Conservation (phyloP, 1,140 invertebrate genomes). For the Dendrolimus kikuchii region DNA sequence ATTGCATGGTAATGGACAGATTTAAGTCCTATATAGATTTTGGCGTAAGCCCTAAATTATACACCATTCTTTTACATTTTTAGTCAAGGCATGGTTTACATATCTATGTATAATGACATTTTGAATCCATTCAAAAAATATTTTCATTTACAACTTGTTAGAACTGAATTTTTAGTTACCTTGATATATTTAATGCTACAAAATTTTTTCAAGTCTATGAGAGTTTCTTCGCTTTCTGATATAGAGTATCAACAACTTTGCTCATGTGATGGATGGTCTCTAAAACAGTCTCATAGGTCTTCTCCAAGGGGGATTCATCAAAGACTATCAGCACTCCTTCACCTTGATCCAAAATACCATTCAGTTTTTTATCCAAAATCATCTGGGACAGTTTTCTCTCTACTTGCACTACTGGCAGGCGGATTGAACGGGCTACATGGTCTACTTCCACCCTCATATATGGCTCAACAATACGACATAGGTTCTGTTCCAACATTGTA, state of each 20-base stretch:
- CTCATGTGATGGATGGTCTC: slow-evolving; percentile 99
- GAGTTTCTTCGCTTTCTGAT: slow-evolving; percentile 98
- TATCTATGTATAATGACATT: slow-evolving; percentile 29
- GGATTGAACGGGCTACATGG: slow-evolving; percentile 78
- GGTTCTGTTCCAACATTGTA: slow-evolving; percentile 99
- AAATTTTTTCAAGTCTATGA: slow-evolving; percentile 80
- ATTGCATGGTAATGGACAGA: not conserved
- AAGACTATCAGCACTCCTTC: slow-evolving; percentile 97
- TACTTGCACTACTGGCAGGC: slow-evolving; percentile 90
- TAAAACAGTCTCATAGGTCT: slow-evolving; percentile 97
- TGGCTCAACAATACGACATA: slow-evolving; percentile 98
- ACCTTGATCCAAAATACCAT: slow-evolving; percentile 98
- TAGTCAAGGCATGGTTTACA: slow-evolving; percentile 14
- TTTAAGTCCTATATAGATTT: not conserved
- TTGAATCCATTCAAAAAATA: slow-evolving; percentile 48
- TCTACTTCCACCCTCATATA: slow-evolving; percentile 96
- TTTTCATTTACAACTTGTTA: slow-evolving; percentile 49
- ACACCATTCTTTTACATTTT: slow-evolving; percentile 18
- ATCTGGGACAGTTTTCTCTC: slow-evolving; percentile 99
- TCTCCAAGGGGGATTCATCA: slow-evolving; percentile 94
- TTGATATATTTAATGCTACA: slow-evolving; percentile 63
- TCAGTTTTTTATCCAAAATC: slow-evolving; percentile 99
- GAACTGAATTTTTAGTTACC: slow-evolving; percentile 57
- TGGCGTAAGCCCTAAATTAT: not conserved
- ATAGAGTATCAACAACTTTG: slow-evolving; percentile 98